Evolutionary conservation across 2,797 vertebrate genomes (phyloP).

Genomic region (Nothura maculosa): DNA sequence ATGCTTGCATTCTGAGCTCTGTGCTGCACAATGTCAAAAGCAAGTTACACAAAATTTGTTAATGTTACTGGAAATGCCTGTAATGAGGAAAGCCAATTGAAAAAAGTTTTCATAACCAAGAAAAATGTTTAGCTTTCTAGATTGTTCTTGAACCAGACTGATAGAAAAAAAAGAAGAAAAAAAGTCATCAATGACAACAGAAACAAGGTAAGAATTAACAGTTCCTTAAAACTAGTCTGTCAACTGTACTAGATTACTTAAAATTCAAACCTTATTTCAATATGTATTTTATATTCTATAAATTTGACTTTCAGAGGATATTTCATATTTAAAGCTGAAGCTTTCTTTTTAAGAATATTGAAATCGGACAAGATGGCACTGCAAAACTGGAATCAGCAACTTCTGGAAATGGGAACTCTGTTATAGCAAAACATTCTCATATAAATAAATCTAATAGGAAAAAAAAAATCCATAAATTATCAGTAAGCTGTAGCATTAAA

Average conservation of each 20-base stretch:
- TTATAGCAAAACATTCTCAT: background rate
- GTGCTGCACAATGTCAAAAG: rapidly evolving
- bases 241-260: background rate
- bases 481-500: background rate
- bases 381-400: background rate
- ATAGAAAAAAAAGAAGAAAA: background rate
- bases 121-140: background rate
- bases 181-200: background rate
- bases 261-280: background rate
- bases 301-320: rapidly evolving
- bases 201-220: background rate
- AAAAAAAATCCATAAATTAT: background rate
- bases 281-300: background rate
- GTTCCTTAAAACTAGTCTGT: background rate
- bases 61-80: background rate
- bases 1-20: background rate
- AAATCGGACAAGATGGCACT: background rate
- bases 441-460: rapidly evolving
- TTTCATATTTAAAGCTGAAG: background rate
- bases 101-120: background rate
- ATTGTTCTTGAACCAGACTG: background rate
- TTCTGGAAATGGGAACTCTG: background rate
- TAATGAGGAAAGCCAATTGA: rapidly evolving
- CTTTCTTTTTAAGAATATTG: background rate
- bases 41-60: rapidly evolving